Evolutionary conservation across 2,113 vertebrate genomes (phyloP).

Genomic region (Gambusia holbrooki): DNA sequence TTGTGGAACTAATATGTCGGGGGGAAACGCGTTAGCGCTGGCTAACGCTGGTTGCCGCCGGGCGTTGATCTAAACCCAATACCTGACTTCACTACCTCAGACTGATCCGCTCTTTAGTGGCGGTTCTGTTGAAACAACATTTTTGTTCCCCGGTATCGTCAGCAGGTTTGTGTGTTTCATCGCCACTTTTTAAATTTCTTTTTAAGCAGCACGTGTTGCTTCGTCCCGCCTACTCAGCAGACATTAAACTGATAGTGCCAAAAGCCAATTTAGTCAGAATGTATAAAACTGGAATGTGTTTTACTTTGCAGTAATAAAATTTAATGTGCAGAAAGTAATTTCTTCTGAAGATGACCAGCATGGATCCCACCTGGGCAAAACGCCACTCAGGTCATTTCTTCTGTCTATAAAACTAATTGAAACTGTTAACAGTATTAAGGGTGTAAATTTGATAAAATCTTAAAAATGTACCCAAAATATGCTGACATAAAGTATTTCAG

Average conservation of each 20-base stretch:
- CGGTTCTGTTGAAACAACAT: slow-evolving; percentile 38
- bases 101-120: slow-evolving; percentile 26
- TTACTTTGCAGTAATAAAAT: not conserved
- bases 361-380: not conserved
- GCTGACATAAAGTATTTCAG: too few relatives aligned
- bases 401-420: too few relatives aligned
- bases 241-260: not conserved
- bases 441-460: not conserved
- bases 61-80: slow-evolving; percentile 15
- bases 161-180: not conserved
- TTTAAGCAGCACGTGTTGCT: not conserved
- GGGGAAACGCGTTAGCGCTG: slow-evolving; percentile 10
- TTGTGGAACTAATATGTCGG: slow-evolving; percentile 33
- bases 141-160: not conserved
- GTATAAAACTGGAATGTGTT: not conserved
- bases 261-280: not conserved
- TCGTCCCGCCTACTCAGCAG: not conserved
- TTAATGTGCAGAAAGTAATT: not conserved
- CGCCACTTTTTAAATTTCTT: not conserved
- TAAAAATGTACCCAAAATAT: not conserved
- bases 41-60: slow-evolving; percentile 13
- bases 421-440: not conserved
- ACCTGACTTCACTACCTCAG: slow-evolving; percentile 13
- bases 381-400: too few relatives aligned
- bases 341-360: not conserved